Conservation (phyloP, 2,888 invertebrate genomes). For the Fragum whitleyi region DNA sequence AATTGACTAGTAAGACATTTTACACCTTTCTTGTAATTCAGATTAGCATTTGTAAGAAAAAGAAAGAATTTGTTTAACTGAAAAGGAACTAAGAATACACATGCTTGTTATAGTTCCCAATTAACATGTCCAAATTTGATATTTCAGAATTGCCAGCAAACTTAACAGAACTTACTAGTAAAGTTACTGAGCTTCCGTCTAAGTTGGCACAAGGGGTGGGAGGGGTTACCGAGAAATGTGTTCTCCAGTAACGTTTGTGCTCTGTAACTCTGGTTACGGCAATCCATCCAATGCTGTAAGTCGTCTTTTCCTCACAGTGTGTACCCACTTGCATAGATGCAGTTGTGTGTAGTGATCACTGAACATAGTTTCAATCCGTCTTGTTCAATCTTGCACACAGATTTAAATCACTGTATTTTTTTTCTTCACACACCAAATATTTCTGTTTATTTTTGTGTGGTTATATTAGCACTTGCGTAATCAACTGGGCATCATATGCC, state of each 20-base stretch:
- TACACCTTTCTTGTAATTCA: too few relatives aligned
- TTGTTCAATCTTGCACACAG: constrained; percentile 21
- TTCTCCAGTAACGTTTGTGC: constrained; percentile 76
- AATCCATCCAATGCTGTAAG: constrained; percentile 60
- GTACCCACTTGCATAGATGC: constrained; percentile 23
- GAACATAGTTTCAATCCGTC: constrained; percentile 9
- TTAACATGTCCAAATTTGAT: constrained; percentile 18
- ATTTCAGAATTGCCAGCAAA: constrained; percentile 63
- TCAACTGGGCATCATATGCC: too few relatives aligned
- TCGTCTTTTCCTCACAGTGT: constrained; percentile 33
- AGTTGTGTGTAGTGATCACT: constrained; percentile 18
- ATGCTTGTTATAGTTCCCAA: not conserved
- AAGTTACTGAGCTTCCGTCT: constrained; percentile 83
- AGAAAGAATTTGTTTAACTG: not conserved
- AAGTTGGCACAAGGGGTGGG: constrained; percentile 82
- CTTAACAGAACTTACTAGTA: constrained; percentile 80
- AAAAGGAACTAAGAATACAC: not conserved
- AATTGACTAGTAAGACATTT: too few relatives aligned
- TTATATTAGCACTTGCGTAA: not conserved
- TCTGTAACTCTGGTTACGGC: constrained; percentile 42
- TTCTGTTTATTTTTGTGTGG: not conserved
- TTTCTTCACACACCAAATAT: not conserved
- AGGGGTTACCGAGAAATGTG: constrained; percentile 83
- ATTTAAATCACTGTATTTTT: not conserved
- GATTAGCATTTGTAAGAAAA: too few relatives aligned